Percentiles rank a stretch among this genome's conserved stretches.
These are phyloP conservation scores for Dusona sp. DNA, from an alignment of 2,888 invertebrate genomes.

Conservation along the genomic window DNA sequence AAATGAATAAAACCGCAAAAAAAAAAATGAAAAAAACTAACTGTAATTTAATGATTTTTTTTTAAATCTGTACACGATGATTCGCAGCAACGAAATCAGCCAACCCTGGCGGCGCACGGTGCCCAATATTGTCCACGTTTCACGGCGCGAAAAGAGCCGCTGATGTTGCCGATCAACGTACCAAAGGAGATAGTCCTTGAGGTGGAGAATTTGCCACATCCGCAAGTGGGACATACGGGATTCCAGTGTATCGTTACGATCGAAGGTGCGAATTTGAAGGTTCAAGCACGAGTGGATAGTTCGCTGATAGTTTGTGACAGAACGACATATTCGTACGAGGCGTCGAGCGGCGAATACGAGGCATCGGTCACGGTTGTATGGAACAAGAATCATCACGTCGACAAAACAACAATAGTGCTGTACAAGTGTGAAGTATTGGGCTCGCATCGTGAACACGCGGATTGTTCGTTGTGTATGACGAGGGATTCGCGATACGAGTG, in stretches of 20 bases:
- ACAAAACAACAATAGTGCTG: slow-evolving; percentile 94
- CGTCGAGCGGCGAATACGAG: slow-evolving; percentile 93
- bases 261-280: slow-evolving; percentile 94
- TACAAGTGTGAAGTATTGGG: slow-evolving; percentile 98
- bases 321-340: slow-evolving; percentile 97
- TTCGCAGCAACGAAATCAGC: slow-evolving; percentile 85
- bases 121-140: slow-evolving; percentile 92
- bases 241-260: slow-evolving; percentile 96
- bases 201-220: slow-evolving; percentile 95
- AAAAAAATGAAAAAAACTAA: not conserved
- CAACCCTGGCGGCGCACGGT: slow-evolving; percentile 87
- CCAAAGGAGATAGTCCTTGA: slow-evolving; percentile 95
- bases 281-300: slow-evolving; percentile 94
- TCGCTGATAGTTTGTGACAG: slow-evolving; percentile 95
- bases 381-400: slow-evolving; percentile 97
- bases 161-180: slow-evolving; percentile 94
- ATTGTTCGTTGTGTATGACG: slow-evolving; percentile 98
- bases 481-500: slow-evolving; percentile 96
- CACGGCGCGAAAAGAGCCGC: slow-evolving; percentile 90
- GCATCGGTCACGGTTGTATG: slow-evolving; percentile 96
- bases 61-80: not conserved
- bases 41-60: not conserved
- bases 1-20: no score
- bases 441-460: slow-evolving; percentile 96
- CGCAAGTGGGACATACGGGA: slow-evolving; percentile 95